Base-by-base conservation (phyloP, 2,888 invertebrate species). In the Isotomurus palustris region DNA sequence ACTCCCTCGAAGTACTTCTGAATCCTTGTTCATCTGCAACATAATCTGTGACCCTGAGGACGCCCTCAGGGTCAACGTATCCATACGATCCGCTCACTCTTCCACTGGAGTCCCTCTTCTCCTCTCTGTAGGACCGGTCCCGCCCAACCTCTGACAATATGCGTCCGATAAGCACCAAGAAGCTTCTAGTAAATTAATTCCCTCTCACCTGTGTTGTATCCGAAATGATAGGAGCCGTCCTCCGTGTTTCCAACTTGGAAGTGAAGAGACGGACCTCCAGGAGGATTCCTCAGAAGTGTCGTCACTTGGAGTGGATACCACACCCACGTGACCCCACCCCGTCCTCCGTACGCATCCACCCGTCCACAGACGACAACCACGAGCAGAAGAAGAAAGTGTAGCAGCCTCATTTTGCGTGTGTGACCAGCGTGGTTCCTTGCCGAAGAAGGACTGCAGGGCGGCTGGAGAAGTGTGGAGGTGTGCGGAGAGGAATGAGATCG, bases 1-100 rank as follows among this genome's bases (percentile, higher is more conserved):
- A 17, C 10, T 8, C 6, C 17, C 6, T 40, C 41, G 41, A 51
- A 59, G 47, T 54, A 59, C 56, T 60, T n/a, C 84, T 82, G 73
- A 84, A 87, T 25, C 87, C 87, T 3, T 73, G 74, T 12, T 79
- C 74, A 73, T 87, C 86, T 2, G 86, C 84, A 2, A 82, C 73
- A 70, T 86, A 88, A 68, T 78, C 77, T 32, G 82, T 84, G 8
- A 82, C 76, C 55, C 81, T 80, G 0, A 83, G 76, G 47, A 75
- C 78, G 1, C 86, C 86, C 68, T 81, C 79, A 0, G 84, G 80
- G 55, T 84, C 82, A 2, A 85, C 73, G 71, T 83, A 84, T 0
- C 88, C 88, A 72, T 86, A 88, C 66, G 83, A 83, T 3, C 88
- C 88, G 0, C 79, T 77, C 0, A 87, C 83, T 2, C 86, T 85